Conservation (phyloP, 1,140 invertebrate genomes). For the Triops longicaudatus region DNA sequence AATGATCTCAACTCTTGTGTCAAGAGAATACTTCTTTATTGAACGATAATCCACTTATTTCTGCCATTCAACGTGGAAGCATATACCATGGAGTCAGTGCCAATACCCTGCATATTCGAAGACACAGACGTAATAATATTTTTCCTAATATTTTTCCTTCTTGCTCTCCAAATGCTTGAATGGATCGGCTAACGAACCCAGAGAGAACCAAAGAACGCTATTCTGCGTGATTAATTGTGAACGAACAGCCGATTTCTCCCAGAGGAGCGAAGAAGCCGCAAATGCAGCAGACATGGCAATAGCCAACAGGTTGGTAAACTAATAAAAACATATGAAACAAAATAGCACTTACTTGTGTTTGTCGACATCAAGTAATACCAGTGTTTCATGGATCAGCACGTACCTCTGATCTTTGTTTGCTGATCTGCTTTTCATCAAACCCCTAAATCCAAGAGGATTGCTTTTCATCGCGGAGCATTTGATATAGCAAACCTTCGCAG, state of each 20-base stretch:
- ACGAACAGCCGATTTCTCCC: background rate
- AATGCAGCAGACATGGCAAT: background rate
- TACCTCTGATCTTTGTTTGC: background rate
- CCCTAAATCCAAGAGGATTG: background rate
- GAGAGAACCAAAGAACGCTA: background rate
- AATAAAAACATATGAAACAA: background rate
- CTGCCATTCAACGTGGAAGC: background rate
- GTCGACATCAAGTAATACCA: background rate
- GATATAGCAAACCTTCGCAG: background rate
- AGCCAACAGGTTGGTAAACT: background rate
- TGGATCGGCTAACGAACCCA: background rate
- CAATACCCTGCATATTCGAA: background rate
- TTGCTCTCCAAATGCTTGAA: background rate
- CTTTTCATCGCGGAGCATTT: background rate
- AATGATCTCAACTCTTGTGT: background rate
- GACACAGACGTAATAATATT: background rate
- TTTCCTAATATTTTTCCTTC: too few species aligned
- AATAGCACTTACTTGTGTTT: background rate
- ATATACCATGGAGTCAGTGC: background rate
- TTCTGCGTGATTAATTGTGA: background rate
- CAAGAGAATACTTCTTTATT: background rate
- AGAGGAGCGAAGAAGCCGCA: background rate
- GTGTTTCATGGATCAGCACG: constrained; percentile 5
- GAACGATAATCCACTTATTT: background rate
- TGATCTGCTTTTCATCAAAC: constrained; percentile 12